Percentiles rank a stretch among this genome's conserved stretches.
Evolutionary conservation across 2,113 vertebrate species (phyloP).

Genomic region (Zingel zingel): DNA sequence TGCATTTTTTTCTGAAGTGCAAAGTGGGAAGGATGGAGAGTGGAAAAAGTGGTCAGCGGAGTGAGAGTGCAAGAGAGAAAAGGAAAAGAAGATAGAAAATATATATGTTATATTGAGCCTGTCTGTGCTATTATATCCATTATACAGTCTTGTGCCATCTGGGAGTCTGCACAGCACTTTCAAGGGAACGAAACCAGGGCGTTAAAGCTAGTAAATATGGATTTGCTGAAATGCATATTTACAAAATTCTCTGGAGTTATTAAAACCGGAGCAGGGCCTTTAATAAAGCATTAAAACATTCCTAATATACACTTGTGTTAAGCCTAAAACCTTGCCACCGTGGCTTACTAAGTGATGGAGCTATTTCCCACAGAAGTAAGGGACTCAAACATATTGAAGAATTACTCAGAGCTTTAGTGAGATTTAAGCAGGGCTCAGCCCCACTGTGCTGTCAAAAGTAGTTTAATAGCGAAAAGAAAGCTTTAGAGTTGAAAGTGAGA

Average conservation of each 20-base stretch:
- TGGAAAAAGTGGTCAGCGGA: slow-evolving; percentile 50
- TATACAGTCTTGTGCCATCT: slow-evolving; percentile 57
- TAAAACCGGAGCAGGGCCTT: slow-evolving; percentile 35
- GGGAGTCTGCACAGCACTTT: slow-evolving; percentile 50
- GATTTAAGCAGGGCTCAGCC: slow-evolving; percentile 61
- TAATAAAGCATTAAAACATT: slow-evolving; percentile 51
- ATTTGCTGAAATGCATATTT: slow-evolving; percentile 48
- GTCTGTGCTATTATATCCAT: slow-evolving; percentile 42
- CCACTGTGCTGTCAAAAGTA: slow-evolving; percentile 48
- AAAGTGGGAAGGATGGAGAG: slow-evolving; percentile 41
- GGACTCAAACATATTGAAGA: slow-evolving; percentile 53
- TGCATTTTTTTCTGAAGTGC: slow-evolving; percentile 41
- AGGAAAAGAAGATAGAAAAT: background rate
- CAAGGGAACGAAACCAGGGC: slow-evolving; percentile 5
- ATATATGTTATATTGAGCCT: slow-evolving; percentile 31
- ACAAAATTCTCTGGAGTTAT: slow-evolving; percentile 42
- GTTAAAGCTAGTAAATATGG: slow-evolving; percentile 31
- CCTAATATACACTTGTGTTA: slow-evolving; percentile 61
- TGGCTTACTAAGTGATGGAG: slow-evolving; percentile 21
- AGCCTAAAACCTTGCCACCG: slow-evolving; percentile 43
- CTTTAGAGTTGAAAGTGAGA: slow-evolving; percentile 21
- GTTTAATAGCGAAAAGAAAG: slow-evolving; percentile 44
- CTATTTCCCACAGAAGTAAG: slow-evolving; percentile 37
- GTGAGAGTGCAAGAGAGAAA: slow-evolving; percentile 6
- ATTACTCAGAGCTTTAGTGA: slow-evolving; percentile 49